Conservation (phyloP, 2,797 vertebrate species). For the Emydoidea blandingii region DNA sequence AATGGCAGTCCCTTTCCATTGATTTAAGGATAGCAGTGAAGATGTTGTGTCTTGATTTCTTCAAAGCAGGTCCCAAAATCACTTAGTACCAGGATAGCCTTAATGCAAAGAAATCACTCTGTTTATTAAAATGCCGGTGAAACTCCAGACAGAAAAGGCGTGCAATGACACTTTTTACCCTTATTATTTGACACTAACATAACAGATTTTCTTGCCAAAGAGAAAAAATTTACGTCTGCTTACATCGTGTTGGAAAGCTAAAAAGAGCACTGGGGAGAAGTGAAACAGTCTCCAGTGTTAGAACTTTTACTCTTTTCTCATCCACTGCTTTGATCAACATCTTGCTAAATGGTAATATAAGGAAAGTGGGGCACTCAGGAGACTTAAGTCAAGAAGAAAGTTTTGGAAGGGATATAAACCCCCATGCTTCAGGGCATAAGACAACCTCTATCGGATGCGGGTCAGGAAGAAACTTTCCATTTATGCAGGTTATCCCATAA, state of each 20-base stretch:
- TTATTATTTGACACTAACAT: slow-evolving; percentile 30
- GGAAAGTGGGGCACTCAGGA: not conserved
- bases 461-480: not conserved
- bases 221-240: slow-evolving; percentile 39
- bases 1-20: not conserved
- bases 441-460: not conserved
- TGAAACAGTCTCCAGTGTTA: not conserved
- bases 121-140: not conserved
- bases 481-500: not conserved
- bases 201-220: slow-evolving; percentile 1
- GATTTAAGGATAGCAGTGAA: not conserved
- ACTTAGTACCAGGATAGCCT: not conserved
- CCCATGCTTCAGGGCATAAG: not conserved
- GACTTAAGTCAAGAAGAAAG: no score
- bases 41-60: not conserved
- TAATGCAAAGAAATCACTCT: not conserved
- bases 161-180: slow-evolving; percentile 2
- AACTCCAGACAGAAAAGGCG: slow-evolving; percentile 32
- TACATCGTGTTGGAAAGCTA: slow-evolving; percentile 32
- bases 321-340: not conserved
- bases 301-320: not conserved
- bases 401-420: not conserved
- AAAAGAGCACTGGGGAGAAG: slow-evolving; percentile 7
- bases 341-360: not conserved
- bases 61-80: not conserved